Conservation (phyloP, 2,888 invertebrate species). For the Nomada fucata region DNA sequence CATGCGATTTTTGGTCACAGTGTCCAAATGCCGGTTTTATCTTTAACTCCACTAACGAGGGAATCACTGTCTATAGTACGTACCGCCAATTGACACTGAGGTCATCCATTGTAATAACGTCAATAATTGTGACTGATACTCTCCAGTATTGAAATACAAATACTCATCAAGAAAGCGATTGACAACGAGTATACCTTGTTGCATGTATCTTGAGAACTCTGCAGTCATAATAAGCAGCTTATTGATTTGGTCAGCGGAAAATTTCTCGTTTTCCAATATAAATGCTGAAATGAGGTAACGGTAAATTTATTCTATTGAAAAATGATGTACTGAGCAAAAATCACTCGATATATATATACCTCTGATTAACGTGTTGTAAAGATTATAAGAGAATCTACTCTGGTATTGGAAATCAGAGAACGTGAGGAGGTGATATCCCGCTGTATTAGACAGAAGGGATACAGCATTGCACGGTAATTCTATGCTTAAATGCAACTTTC, state of each 20-base stretch:
- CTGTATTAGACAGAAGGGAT: conserved; percentile 78
- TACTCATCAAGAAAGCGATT: conserved; percentile 80
- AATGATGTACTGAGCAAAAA: neutral
- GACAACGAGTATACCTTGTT: conserved; percentile 80
- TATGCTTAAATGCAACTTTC: conserved; percentile 75
- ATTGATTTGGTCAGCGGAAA: conserved; percentile 74
- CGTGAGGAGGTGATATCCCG: conserved; percentile 81
- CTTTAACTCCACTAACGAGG: too few species aligned
- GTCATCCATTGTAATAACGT: conserved; percentile 79
- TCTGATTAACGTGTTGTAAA: conserved; percentile 78
- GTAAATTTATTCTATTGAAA: neutral
- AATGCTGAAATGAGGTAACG: conserved; percentile 73
- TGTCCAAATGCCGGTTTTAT: too few species aligned
- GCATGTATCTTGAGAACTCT: conserved; percentile 80
- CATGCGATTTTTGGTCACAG: too few species aligned
- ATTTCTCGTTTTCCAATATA: conserved; percentile 76
- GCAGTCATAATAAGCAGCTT: conserved; percentile 76
- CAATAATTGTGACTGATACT: conserved; percentile 75
- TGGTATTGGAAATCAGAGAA: conserved; percentile 79
- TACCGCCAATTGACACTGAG: conserved; percentile 74
- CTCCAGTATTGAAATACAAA: conserved; percentile 75
- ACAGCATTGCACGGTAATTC: conserved; percentile 80
- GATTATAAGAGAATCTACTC: conserved; percentile 80
- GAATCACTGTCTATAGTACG: neutral
- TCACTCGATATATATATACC: conserved; percentile 61